A percentile compares a stretch with the other conserved stretches of the same genome.
Conservation (phyloP, 2,888 invertebrate genomes). For the Drosophila suboccidentalis region DNA sequence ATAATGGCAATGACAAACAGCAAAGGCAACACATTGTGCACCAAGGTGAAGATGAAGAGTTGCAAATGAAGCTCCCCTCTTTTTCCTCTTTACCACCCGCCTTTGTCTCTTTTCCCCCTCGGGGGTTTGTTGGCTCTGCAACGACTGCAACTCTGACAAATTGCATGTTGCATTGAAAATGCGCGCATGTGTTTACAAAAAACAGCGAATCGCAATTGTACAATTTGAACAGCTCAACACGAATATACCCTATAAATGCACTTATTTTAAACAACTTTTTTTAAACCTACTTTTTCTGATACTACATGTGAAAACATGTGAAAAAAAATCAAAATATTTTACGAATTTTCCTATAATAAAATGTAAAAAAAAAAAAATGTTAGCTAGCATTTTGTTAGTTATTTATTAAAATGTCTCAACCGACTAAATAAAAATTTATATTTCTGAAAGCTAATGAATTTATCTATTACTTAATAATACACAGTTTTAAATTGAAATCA, state of each 20-base stretch:
- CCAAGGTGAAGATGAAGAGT: constrained; percentile 63
- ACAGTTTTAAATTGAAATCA: neutral
- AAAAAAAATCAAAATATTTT: no score
- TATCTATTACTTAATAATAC: no score
- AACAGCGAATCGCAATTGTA: constrained; percentile 32
- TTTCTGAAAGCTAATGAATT: no score
- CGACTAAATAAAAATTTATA: no score
- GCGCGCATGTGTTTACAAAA: constrained; percentile 62
- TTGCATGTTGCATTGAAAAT: constrained; percentile 70
- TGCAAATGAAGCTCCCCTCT: constrained; percentile 30
- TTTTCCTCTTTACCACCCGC: no score
- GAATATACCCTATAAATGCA: constrained; percentile 33
- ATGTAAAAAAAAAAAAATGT: no score
- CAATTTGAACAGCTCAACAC: neutral
- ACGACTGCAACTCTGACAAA: constrained; percentile 56
- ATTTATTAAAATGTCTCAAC: no score
- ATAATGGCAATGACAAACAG: constrained; percentile 81
- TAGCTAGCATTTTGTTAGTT: no score
- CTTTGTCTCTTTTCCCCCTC: neutral
- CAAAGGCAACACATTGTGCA: constrained; percentile 63
- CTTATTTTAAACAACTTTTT: no score
- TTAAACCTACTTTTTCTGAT: no score
- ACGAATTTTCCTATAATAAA: no score
- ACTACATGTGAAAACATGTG: no score
- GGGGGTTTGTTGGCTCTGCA: constrained; percentile 4